Evolutionary conservation across 1,140 invertebrate species (phyloP).

Genomic region (Rhopalosiphum padi): DNA sequence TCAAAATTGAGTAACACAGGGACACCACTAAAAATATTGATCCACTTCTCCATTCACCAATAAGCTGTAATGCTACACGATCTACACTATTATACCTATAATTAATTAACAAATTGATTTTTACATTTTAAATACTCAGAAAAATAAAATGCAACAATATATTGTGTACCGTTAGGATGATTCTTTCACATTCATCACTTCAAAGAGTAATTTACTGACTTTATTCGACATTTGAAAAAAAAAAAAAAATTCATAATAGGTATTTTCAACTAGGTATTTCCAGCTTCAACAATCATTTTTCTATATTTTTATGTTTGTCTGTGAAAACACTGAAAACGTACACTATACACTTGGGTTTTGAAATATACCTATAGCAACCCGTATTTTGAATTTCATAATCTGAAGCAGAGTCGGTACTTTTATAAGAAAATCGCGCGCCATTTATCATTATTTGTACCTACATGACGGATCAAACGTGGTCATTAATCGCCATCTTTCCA

Average conservation of each 20-base stretch:
- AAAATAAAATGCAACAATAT: no score
- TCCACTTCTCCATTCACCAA: no score
- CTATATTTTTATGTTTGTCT: not conserved
- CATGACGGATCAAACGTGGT: not conserved
- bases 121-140: no score
- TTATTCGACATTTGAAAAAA: no score
- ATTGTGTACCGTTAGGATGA: no score
- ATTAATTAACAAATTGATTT: no score
- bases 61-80: no score
- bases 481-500: not conserved
- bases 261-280: not conserved
- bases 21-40: no score
- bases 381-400: not conserved
- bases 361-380: not conserved
- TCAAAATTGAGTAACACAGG: no score
- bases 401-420: not conserved
- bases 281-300: not conserved
- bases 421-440: not conserved
- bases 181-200: no score
- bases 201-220: no score
- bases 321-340: not conserved
- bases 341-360: not conserved
- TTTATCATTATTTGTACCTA: conserved; percentile 2
- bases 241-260: not conserved
- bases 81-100: no score